These are phyloP conservation scores for Pocillopora verrucosa DNA, from an alignment of 64 coral and sea anemone species.

Conservation along the genomic window DNA sequence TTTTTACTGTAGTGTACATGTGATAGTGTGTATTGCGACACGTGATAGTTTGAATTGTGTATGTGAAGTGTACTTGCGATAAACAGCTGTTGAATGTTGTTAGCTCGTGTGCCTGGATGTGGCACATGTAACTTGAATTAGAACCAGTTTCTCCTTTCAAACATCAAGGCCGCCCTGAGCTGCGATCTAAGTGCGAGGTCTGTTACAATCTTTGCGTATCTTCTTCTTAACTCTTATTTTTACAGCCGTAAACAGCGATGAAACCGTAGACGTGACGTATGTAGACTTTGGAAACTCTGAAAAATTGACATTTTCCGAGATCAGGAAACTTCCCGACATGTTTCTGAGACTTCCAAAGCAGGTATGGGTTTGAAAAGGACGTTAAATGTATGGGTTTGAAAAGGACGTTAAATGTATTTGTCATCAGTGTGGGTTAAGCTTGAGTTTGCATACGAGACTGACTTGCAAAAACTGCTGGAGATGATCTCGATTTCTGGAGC, in stretches of 20 bases:
- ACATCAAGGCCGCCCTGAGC: background rate
- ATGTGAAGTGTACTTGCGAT: no score
- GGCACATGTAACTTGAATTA: no score
- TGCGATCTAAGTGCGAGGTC: background rate
- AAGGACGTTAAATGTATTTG: background rate
- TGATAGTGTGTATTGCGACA: no score
- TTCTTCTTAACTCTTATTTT: background rate
- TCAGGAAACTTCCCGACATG: conserved; percentile 86
- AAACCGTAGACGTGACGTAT: conserved; percentile 75
- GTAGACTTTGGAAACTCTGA: conserved; percentile 97
- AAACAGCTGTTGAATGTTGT: no score
- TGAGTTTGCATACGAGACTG: no score
- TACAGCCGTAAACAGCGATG: conserved; percentile 67
- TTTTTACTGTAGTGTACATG: no score
- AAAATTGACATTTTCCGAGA: conserved; percentile 69
- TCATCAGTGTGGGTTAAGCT: no score
- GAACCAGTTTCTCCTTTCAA: background rate
- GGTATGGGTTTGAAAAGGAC: conserved; percentile 33
- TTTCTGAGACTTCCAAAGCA: conserved; percentile 72
- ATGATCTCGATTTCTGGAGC: no score
- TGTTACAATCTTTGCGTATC: background rate
- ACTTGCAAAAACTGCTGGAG: no score
- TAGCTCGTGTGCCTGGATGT: no score
- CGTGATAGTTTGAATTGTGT: no score
- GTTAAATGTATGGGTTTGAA: background rate